Percentiles rank a stretch among this genome's conserved stretches.
These are phyloP conservation scores for Poeciliopsis paucimaculata DNA, from an alignment of 2,797 vertebrate species.

Conservation along the genomic window DNA sequence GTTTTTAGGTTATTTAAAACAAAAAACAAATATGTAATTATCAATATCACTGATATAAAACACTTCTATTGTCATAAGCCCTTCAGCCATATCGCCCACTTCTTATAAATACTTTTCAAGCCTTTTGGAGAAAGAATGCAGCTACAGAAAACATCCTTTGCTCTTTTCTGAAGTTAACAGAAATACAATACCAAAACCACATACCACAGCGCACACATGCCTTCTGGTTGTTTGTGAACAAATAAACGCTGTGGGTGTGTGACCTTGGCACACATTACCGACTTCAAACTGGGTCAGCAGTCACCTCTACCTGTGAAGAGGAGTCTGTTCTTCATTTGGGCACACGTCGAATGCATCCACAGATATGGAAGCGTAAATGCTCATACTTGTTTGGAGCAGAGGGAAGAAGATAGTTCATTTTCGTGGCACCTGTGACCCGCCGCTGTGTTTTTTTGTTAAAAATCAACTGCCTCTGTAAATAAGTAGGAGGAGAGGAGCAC, in stretches of 20 bases:
- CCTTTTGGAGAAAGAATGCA: not conserved
- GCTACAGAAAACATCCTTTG: slow-evolving; percentile 10
- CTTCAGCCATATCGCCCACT: no score
- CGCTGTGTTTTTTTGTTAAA: slow-evolving; percentile 52
- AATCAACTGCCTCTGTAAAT: slow-evolving; percentile 69
- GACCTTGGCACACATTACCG: slow-evolving; percentile 76
- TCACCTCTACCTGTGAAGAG: slow-evolving; percentile 64
- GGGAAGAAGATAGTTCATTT: slow-evolving; percentile 72
- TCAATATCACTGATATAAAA: no score
- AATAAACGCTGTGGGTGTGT: slow-evolving; percentile 74
- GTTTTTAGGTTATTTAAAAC: no score
- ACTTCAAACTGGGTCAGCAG: slow-evolving; percentile 77
- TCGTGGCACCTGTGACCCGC: slow-evolving; percentile 80
- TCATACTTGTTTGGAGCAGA: slow-evolving; percentile 67
- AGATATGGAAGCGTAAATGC: slow-evolving; percentile 60
- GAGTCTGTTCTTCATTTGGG: slow-evolving; percentile 61
- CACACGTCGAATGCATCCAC: slow-evolving; percentile 45
- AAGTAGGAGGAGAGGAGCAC: slow-evolving; percentile 61
- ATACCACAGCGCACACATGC: slow-evolving; percentile 53
- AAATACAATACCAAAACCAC: slow-evolving; percentile 16
- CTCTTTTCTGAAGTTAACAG: slow-evolving; percentile 11
- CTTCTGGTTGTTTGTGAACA: slow-evolving; percentile 70
- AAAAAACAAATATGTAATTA: no score
- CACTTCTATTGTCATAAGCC: no score
- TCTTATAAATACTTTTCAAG: not conserved